A percentile compares a stretch with the other conserved stretches of the same genome.
Conservation (phyloP, 2,888 invertebrate genomes). For the Colostygia pectinataria region DNA sequence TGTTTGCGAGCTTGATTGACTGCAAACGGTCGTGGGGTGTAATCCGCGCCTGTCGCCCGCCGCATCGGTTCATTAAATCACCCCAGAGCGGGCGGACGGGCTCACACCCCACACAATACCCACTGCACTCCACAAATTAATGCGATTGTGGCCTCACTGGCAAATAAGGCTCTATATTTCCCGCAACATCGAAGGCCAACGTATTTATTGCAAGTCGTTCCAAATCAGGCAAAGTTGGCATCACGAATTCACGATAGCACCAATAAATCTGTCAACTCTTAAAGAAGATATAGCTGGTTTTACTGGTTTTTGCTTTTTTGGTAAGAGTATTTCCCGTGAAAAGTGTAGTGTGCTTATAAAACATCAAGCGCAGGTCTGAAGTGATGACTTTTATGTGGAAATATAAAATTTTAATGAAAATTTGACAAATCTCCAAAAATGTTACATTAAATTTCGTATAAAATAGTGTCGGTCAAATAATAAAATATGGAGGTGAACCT, state of each 20-base stretch:
- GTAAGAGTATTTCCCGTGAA: conserved; percentile 28
- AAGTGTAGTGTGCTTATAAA: conserved; percentile 22
- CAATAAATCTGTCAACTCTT: conserved; percentile 34
- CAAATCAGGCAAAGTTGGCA: conserved; percentile 16
- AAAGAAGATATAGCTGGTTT: conserved; percentile 34
- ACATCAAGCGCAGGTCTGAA: conserved; percentile 16
- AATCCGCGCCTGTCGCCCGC: conserved; percentile 77
- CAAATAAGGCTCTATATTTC: conserved; percentile 56
- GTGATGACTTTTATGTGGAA: conserved; percentile 10
- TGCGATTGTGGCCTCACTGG: conserved; percentile 68
- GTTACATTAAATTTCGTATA: conserved; percentile 24
- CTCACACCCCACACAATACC: conserved; percentile 47
- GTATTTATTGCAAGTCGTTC: conserved; percentile 17
- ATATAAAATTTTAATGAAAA: conserved; percentile 20
- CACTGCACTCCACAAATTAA: conserved; percentile 77
- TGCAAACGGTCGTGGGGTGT: conserved; percentile 78
- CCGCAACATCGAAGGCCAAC: conserved; percentile 22
- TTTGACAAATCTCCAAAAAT: conserved; percentile 18
- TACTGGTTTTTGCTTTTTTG: conserved; percentile 31
- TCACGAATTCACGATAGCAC: conserved; percentile 23
- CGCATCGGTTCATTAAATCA: conserved; percentile 80
- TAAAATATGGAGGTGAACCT: conserved; percentile 35
- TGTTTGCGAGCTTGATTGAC: conserved; percentile 82
- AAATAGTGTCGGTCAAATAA: conserved; percentile 30
- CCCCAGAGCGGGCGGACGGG: conserved; percentile 44